Evolutionary conservation across 2,888 invertebrate species (phyloP).

Genomic region (Stramonita haemastoma): DNA sequence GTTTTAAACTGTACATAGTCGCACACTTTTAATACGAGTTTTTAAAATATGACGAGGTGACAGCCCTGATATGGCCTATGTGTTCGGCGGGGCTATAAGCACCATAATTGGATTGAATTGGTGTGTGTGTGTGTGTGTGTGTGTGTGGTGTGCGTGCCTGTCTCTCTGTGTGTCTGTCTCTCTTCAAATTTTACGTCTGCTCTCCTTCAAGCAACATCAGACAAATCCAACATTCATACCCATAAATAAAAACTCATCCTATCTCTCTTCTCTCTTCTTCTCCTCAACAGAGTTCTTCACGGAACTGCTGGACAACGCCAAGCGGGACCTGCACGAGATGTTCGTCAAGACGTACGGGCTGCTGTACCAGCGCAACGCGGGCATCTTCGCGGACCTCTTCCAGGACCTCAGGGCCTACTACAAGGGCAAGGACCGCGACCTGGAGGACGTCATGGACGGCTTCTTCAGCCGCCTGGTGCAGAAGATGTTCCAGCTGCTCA

Average conservation of each 20-base stretch:
- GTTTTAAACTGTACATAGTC: too few species aligned
- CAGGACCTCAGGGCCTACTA: conserved; percentile 93
- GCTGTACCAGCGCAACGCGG: conserved; percentile 94
- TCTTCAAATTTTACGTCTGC: too few species aligned
- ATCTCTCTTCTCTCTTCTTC: conserved; percentile 55
- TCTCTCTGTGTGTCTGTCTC: too few species aligned
- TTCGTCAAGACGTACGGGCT: conserved; percentile 96
- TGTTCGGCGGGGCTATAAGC: too few species aligned
- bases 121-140: too few species aligned
- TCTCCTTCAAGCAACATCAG: too few species aligned
- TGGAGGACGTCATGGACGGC: conserved; percentile 91
- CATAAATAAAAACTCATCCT: background rate
- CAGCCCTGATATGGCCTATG: too few species aligned
- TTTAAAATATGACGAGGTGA: too few species aligned
- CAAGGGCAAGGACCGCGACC: conserved; percentile 83
- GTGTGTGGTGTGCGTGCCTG: too few species aligned
- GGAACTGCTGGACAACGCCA: conserved; percentile 88
- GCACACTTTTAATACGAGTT: too few species aligned
- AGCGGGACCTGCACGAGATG: conserved; percentile 94
- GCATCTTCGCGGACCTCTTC: conserved; percentile 94
- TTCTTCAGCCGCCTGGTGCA: conserved; percentile 96
- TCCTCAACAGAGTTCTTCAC: conserved; percentile 88
- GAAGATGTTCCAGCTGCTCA: conserved; percentile 93
- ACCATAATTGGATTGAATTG: too few species aligned
- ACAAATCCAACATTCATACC: too few species aligned